Evolutionary conservation across 2,888 invertebrate genomes (phyloP).

Genomic region (Odontocolon sp.): DNA sequence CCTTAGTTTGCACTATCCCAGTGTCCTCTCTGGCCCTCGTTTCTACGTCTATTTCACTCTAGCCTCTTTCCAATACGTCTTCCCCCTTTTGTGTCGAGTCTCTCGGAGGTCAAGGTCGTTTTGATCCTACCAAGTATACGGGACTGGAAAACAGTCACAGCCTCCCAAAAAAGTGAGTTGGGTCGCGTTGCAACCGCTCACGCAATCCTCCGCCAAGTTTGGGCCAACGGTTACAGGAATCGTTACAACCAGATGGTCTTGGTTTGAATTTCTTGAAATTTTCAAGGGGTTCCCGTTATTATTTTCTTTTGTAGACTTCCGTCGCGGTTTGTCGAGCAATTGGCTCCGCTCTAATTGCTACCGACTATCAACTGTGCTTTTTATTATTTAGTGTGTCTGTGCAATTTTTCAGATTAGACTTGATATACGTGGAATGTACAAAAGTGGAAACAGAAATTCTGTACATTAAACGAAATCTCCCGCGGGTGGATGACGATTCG

Average conservation of each 20-base stretch:
- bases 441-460: neutral
- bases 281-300: neutral
- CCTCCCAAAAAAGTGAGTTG: neutral
- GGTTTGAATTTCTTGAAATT: slow-evolving; percentile 8
- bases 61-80: neutral
- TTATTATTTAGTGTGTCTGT: neutral
- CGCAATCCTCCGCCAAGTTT: slow-evolving; percentile 2
- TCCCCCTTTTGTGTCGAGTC: neutral
- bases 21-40: slow-evolving; percentile 5
- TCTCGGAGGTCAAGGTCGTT: slow-evolving; percentile 53
- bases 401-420: neutral
- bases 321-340: too few species aligned
- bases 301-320: neutral
- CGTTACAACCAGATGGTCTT: slow-evolving; percentile 17
- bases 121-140: slow-evolving; percentile 29
- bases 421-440: neutral
- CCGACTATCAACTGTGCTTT: neutral
- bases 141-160: too few species aligned
- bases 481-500: slow-evolving; percentile 20
- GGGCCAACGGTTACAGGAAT: slow-evolving; percentile 11
- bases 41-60: neutral
- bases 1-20: slow-evolving; percentile 1
- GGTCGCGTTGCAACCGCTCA: neutral
- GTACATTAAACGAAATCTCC: slow-evolving; percentile 16
- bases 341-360: too few species aligned